Conservation (phyloP, 2,888 invertebrate species). For the Eristalis tenax region DNA sequence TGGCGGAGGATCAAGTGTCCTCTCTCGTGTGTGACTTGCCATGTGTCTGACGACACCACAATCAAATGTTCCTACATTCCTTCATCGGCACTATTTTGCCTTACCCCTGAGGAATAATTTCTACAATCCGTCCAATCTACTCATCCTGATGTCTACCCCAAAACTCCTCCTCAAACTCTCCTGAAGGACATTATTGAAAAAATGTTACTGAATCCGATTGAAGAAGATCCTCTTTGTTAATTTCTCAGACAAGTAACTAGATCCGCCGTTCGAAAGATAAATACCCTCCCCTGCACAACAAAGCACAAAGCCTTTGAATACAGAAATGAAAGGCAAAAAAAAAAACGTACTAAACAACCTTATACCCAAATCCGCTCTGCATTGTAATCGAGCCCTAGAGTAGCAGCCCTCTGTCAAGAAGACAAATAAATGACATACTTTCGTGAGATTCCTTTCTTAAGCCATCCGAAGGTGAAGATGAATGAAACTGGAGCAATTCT, state of each 20-base stretch:
- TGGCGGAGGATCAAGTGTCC: no score
- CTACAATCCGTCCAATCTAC: neutral
- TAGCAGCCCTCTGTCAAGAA: neutral
- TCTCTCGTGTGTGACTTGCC: no score
- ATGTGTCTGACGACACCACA: no score
- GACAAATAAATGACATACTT: slow-evolving; percentile 1
- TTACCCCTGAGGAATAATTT: neutral
- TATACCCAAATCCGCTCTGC: neutral
- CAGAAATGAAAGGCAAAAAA: neutral
- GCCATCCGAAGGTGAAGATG: neutral
- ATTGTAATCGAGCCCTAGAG: neutral
- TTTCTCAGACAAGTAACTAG: neutral
- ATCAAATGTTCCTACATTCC: no score
- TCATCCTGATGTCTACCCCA: neutral
- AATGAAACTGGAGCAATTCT: neutral
- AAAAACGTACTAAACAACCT: neutral
- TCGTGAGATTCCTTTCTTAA: neutral
- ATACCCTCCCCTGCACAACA: neutral
- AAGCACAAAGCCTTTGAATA: neutral
- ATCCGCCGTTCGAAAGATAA: neutral
- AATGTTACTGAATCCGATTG: neutral
- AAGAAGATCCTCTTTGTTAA: neutral
- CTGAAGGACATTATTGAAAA: neutral
- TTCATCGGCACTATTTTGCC: no score
- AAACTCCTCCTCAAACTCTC: no score